Percentiles rank a stretch among this genome's conserved stretches.
Evolutionary conservation across 2,888 invertebrate species (phyloP).

Genomic region (Mythimna vitellina): DNA sequence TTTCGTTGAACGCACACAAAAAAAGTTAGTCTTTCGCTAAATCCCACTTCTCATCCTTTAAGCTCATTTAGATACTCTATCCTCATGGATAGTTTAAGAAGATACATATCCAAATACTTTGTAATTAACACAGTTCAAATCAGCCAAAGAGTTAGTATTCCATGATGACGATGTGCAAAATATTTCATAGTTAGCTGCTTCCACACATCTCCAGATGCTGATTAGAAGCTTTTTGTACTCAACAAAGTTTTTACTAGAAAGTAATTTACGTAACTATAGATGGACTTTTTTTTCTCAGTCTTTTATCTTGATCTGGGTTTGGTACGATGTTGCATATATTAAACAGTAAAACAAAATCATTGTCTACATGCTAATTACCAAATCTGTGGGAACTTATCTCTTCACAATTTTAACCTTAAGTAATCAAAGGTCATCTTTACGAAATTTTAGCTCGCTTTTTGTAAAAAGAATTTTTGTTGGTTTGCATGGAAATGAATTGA

Average conservation of each 20-base stretch:
- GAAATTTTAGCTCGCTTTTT: too few relatives aligned
- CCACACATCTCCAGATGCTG: not conserved
- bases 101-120: not conserved
- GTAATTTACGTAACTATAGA: too few relatives aligned
- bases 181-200: too few relatives aligned
- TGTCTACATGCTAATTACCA: not conserved
- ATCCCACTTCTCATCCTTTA: not conserved
- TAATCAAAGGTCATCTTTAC: not conserved
- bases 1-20: too few relatives aligned
- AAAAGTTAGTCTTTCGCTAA: too few relatives aligned
- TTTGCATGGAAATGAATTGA: too few relatives aligned
- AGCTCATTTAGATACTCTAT: not conserved
- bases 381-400: constrained; percentile 14
- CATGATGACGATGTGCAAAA: too few relatives aligned
- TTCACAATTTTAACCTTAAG: not conserved
- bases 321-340: not conserved
- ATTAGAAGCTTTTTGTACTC: not conserved
- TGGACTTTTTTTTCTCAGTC: not conserved
- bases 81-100: not conserved
- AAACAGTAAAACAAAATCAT: not conserved
- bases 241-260: not conserved
- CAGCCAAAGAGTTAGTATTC: too few relatives aligned
- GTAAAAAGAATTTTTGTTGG: too few relatives aligned
- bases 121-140: too few relatives aligned
- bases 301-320: not conserved